Base-by-base conservation (phyloP, 2,113 vertebrate genomes). In the Varanus komodoensis region DNA sequence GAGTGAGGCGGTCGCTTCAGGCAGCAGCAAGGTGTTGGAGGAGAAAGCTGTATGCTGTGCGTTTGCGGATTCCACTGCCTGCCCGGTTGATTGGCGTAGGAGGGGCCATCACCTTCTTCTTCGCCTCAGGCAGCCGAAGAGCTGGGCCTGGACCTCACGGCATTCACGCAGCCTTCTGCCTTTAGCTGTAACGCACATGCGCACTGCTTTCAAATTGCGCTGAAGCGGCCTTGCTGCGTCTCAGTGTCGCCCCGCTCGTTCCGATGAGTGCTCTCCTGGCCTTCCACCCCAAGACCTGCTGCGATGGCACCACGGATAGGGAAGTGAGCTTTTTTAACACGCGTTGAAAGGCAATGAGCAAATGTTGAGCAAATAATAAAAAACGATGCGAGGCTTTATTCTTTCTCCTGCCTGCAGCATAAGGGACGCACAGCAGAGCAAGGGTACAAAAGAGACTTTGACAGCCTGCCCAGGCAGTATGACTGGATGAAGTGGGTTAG, bases 191-290 rank as follows among this genome's bases (percentile, higher is more conserved):
- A 44, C 38, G 38, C 38, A 44, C 38, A 44, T 44, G 38, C 38
- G 3, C 57, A 61, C 57, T 61, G 57, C 57, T 23, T 84, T 68
- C 38, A 29, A 29, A 68, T 68, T 25, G 15, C 3, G 38, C 34
- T 44, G 27, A 84, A 3, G 8, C 19, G 32, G 44, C 25, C 44
- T 8, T 69, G 17, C 64, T 84, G 11, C 3, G 11, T 50, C n/a
- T 29, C 12, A 15, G 32, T 2, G 71, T 8, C 14, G 0, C 4
- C 23, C 15, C 19, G 64, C 57, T 83, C n/a, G 67, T 23, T 69
- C 25, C 50, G 44, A 32, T 29, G n/a, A 57, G 48, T 1, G 4
- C 6, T 3, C 0, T 2, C 21, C 25, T 29, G 7, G 1, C 14
- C 12, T 8, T 69, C 19, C 6, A 3, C 38, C 21, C 75, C 17